Evolutionary conservation across 1,140 invertebrate genomes (phyloP), one percentile per base, ranked within the genome.

Genomic region (Drosophila neocordata): DNA sequence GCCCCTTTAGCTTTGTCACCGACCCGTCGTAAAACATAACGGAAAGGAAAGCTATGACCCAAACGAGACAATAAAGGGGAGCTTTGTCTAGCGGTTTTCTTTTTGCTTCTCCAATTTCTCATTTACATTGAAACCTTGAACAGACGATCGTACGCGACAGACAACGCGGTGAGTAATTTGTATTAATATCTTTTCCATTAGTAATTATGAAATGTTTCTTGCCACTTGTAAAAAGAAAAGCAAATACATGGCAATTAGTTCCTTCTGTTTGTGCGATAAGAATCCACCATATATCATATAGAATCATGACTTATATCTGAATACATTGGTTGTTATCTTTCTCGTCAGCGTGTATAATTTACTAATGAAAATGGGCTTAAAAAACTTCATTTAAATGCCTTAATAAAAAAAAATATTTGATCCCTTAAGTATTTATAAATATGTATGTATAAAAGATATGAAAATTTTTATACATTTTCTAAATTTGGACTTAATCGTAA

Each of bases 181-280:
- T 55, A 44, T 41, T 31, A 52, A 65, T 56, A 15, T 37, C 41
- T 7, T 35, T 13, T 34, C 65, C 41, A 73, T 74, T 66, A 69
- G 59, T 61, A 77, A 74, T 77, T 73, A 56, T 15, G 24, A 31
- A 77, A 73, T 65, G 62, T 44, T 27, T 12, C 13, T 58, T 66
- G 18, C 34, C 56, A 44, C 56, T 61, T 69, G 41, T 59, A 11
- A 11, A 37, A 51, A 53, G 55, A 52, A 56, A 61, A 56, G 35
- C 35, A 51, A 52, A 38, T 57, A 62, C 37, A 34, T 20, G 13
- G 41, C 58, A 53, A 35, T 27, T 52, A 34, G 52, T 55, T 55
- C 9, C 52, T 34, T 34, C 53, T 18, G 41, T 48, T 15, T 44
- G 9, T 18, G 2, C 27, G 53, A 56, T 56, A 56, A 56, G 27